phyloP scores from a whole-genome alignment of 2,797 vertebrate species.

The Hemibagrus guttatus region DNA sequence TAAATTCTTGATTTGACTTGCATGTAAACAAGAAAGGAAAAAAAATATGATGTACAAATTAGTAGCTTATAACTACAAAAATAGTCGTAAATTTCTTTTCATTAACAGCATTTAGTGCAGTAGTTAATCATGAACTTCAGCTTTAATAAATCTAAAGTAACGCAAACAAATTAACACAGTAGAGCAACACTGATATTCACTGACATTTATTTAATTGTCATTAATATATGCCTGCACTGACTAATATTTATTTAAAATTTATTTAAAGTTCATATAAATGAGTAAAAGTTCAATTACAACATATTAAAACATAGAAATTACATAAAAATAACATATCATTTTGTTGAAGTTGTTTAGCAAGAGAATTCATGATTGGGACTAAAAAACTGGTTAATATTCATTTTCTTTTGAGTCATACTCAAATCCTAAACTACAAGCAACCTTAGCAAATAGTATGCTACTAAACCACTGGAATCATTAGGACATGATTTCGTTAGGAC shows the following conservation, averaged over 20 bases:
- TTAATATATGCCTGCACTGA: neutral
- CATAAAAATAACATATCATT: neutral
- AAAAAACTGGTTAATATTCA: neutral
- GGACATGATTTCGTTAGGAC: neutral
- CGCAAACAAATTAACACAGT: neutral
- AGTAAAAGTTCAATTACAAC: neutral
- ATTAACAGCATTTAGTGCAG: neutral
- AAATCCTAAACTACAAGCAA: neutral
- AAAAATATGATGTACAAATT: neutral
- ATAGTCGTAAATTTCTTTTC: neutral
- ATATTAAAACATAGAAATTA: neutral
- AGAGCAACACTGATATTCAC: neutral
- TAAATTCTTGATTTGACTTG: too few relatives aligned
- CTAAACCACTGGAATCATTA: neutral
- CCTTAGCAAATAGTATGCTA: neutral
- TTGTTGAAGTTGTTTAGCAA: neutral
- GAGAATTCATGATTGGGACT: neutral
- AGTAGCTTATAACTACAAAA: neutral
- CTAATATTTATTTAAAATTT: neutral
- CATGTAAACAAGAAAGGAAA: too few relatives aligned
- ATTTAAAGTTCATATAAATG: neutral
- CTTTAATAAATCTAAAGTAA: neutral
- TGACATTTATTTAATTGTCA: neutral
- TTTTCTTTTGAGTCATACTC: neutral
- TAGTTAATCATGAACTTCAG: neutral